These are phyloP conservation scores for Thymelicus sylvestris DNA, from an alignment of 2,888 invertebrate genomes.

Conservation along the genomic window DNA sequence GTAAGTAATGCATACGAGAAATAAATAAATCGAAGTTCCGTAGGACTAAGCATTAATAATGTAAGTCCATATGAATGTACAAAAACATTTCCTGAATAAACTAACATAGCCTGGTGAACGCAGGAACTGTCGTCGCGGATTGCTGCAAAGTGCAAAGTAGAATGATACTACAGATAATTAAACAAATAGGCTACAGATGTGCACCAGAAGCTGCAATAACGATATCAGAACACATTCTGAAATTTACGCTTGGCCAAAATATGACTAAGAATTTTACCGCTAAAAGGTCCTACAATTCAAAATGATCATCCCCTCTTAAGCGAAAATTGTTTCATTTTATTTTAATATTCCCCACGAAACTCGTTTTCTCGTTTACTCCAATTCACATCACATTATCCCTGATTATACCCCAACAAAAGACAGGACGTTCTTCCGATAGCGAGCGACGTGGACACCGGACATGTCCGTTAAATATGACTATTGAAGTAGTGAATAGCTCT, in stretches of 20 bases:
- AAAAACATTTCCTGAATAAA: too few species aligned
- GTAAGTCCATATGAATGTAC: too few species aligned
- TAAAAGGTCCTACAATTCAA: constrained; percentile 1
- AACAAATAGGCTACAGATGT: too few species aligned
- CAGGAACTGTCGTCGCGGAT: too few species aligned
- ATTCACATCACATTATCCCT: constrained; percentile 11
- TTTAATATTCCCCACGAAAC: background rate
- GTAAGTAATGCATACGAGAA: too few species aligned
- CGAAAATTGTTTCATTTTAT: background rate
- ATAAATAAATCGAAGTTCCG: too few species aligned
- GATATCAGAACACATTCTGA: too few species aligned
- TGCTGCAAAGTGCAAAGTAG: too few species aligned
- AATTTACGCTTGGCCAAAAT: background rate
- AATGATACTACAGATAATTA: too few species aligned
- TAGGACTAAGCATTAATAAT: too few species aligned
- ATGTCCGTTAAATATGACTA: constrained; percentile 13
- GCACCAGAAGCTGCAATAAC: too few species aligned
- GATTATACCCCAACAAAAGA: constrained; percentile 10
- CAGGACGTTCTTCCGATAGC: constrained; percentile 3
- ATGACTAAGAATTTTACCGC: background rate
- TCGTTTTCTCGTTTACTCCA: constrained; percentile 10
- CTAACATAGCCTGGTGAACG: too few species aligned
- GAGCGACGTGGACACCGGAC: background rate
- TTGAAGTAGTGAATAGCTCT: constrained; percentile 21
- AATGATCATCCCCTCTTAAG: background rate